Base-by-base conservation (phyloP, 2,113 vertebrate genomes). In the Pomatostomus ruficeps region DNA sequence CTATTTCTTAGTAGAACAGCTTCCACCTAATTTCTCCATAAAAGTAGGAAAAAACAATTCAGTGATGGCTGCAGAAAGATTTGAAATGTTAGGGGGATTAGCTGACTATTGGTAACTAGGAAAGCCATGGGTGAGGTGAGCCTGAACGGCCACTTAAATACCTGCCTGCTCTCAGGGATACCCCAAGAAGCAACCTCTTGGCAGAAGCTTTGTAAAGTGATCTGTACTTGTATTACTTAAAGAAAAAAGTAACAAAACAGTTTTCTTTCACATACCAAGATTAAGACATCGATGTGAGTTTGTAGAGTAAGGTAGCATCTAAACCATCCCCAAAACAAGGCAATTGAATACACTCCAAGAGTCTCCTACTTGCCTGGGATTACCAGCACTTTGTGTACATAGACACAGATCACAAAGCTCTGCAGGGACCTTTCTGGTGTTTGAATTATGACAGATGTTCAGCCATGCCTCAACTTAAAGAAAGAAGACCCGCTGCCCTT, bases 331-430 rank as follows among this genome's bases (percentile, higher is more conserved):
- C 31, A 40, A 82, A 62, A 45, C 7, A 46, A 26, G 18, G 43
- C 55, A 66, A 40, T 2, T 7, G 12, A 66, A 66, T 18, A 33
- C 43, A 33, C 10, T 22, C 13, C 10, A 25, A 25, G 9, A 5
- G 3, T 4, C 7, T 14, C 28, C 28, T 52, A 2, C 24, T 19
- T 42, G 61, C 31, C n/a, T 9, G 7, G 1, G 12, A 2, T 55
- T 20, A 58, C 6, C 51, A 77, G 46, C 28, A 49, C 12, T 68
- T 18, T 3, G 2, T 5, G 2, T 9, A 13, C 11, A 2, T 0
- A 7, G 23, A 25, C 7, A 23, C 25, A n/a, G 36, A 86, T 9
- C 35, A 45, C 43, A 36, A n/a, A 70, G 33, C 45, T 63, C 63
- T 67, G 57, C 16, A n/a, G 23, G 16, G 9, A 75, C 24, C 31